These are phyloP conservation scores for Sphaerodactylus townsendi DNA, from an alignment of 2,113 vertebrate species.

Conservation along the genomic window DNA sequence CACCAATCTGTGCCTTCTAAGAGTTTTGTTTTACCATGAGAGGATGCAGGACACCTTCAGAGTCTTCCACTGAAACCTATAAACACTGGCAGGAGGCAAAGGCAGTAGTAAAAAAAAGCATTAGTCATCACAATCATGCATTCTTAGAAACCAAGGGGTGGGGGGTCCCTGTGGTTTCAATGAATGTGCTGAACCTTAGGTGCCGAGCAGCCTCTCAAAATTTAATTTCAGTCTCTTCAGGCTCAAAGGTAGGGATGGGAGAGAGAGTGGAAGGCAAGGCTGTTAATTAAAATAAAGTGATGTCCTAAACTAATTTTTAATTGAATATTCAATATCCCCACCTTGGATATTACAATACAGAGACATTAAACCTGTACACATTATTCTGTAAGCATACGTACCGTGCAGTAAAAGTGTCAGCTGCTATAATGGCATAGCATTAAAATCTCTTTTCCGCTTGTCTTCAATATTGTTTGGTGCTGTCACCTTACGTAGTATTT, in stretches of 20 bases:
- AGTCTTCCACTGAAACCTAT: background rate
- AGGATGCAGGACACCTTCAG: background rate
- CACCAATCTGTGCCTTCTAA: too few relatives aligned
- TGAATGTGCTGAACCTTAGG: background rate
- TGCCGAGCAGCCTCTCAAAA: background rate
- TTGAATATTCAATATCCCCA: constrained; percentile 66
- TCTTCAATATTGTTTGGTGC: constrained; percentile 43
- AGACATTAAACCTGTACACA: constrained; percentile 59
- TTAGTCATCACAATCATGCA: background rate
- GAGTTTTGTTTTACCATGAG: too few relatives aligned
- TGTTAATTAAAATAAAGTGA: constrained; percentile 58
- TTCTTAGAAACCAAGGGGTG: background rate
- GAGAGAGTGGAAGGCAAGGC: background rate
- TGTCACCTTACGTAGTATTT: constrained; percentile 54
- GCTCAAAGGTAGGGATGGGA: background rate
- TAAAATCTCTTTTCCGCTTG: constrained; percentile 52
- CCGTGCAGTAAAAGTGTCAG: constrained; percentile 53
- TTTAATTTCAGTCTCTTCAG: background rate
- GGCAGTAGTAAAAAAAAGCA: background rate
- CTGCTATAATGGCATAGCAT: constrained; percentile 52
- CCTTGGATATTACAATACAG: constrained; percentile 56
- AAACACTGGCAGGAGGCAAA: background rate
- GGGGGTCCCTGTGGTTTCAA: background rate
- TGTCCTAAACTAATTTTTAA: constrained; percentile 64
- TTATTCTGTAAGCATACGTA: constrained; percentile 56